Conservation (phyloP, 2,888 invertebrate genomes). For the Thera britannica region DNA sequence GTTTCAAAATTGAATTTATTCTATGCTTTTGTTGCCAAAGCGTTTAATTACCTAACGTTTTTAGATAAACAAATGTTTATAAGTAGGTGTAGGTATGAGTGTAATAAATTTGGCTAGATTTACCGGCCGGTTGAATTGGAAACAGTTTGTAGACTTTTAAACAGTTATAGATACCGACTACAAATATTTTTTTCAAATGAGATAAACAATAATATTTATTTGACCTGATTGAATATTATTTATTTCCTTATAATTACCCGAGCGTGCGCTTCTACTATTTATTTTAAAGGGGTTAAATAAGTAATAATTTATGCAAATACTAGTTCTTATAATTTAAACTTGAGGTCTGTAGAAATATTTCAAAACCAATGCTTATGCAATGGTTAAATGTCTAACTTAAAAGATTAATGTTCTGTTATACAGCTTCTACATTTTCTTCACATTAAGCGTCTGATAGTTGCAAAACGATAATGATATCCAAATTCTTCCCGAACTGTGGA, state of each 20-base stretch:
- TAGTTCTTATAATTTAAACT: too few species aligned
- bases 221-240: too few species aligned
- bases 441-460: neutral
- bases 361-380: too few species aligned
- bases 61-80: constrained; percentile 34
- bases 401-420: neutral
- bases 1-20: constrained; percentile 25
- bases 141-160: neutral
- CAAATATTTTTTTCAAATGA: too few species aligned
- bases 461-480: constrained; percentile 1
- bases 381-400: too few species aligned
- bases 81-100: constrained; percentile 10
- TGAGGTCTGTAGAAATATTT: too few species aligned
- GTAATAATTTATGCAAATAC: too few species aligned
- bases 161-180: too few species aligned
- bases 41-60: constrained; percentile 25
- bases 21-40: constrained; percentile 31
- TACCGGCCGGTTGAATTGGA: neutral
- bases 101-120: constrained; percentile 15
- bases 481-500: constrained; percentile 1
- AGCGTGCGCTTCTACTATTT: too few species aligned
- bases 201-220: too few species aligned
- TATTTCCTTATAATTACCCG: too few species aligned
- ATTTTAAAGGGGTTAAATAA: too few species aligned
- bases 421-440: neutral